These are phyloP conservation scores for Nicator chloris DNA, from an alignment of 2,113 vertebrate genomes.

Conservation along the genomic window DNA sequence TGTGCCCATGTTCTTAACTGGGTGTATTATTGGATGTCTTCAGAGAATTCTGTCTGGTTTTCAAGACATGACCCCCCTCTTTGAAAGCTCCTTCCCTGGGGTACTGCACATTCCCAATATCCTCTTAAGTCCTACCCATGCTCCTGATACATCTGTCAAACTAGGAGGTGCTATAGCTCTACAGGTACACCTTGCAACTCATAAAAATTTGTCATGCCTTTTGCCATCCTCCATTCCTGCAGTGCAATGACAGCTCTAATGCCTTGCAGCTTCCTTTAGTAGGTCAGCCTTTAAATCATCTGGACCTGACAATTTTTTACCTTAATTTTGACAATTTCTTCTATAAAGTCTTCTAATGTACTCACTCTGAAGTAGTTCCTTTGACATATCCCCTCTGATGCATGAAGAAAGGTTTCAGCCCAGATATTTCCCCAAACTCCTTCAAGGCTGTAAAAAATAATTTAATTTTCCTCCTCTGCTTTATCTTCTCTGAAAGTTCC, in stretches of 20 bases:
- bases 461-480: slow-evolving; percentile 20
- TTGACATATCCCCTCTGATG: slow-evolving; percentile 1
- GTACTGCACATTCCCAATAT: not conserved
- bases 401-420: not conserved
- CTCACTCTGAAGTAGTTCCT: not conserved
- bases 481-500: slow-evolving; percentile 16
- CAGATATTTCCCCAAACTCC: slow-evolving; percentile 5
- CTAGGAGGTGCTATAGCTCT: not conserved
- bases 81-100: not conserved
- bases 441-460: not conserved
- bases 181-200: not conserved
- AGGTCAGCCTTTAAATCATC: slow-evolving; percentile 3
- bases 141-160: not conserved
- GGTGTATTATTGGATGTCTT: not conserved
- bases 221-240: not conserved
- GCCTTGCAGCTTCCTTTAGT: not conserved
- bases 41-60: not conserved
- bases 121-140: not conserved
- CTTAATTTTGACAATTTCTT: slow-evolving; percentile 32
- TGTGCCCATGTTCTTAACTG: not conserved
- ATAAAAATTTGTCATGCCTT: not conserved
- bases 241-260: not conserved
- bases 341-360: slow-evolving; percentile 7
- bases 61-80: not conserved
- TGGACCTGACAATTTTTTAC: not conserved